Evolutionary conservation across 2,888 invertebrate genomes (phyloP).

Genomic region (Spilosoma lubricipeda): DNA sequence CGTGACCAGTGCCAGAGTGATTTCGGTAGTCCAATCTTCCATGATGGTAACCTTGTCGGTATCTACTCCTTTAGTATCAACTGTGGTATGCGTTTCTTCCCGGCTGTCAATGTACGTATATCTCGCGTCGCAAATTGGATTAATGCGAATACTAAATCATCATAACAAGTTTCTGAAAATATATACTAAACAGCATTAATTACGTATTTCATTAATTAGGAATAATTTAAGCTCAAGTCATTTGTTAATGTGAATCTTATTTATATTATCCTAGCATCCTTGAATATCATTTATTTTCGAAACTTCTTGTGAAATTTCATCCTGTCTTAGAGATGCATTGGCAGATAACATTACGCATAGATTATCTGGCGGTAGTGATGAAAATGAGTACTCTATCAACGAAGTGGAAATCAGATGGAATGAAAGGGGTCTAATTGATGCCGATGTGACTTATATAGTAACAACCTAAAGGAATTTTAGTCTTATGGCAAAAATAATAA

Average conservation of each 20-base stretch:
- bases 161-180: not conserved
- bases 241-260: not conserved
- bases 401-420: not conserved
- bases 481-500: not conserved
- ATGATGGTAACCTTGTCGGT: conserved; percentile 60
- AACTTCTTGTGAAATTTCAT: not conserved
- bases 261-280: not conserved
- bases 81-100: conserved; percentile 56
- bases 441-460: not conserved
- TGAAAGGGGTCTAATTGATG: not conserved
- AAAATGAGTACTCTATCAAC: not conserved
- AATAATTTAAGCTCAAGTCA: not conserved
- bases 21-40: conserved; percentile 63
- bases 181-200: not conserved
- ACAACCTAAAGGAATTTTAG: not conserved
- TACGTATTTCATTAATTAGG: not conserved
- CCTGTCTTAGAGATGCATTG: not conserved
- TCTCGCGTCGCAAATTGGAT: conserved; percentile 66
- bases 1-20: conserved; percentile 61
- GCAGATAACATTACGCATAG: not conserved
- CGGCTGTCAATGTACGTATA: conserved; percentile 63
- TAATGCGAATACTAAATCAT: conserved; percentile 6
- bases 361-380: not conserved
- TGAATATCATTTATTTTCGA: not conserved
- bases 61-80: conserved; percentile 59